Evolutionary conservation across 2,797 vertebrate genomes (phyloP), one percentile per base, ranked within the genome.

Genomic region (Hapalemur alaotrensis): DNA sequence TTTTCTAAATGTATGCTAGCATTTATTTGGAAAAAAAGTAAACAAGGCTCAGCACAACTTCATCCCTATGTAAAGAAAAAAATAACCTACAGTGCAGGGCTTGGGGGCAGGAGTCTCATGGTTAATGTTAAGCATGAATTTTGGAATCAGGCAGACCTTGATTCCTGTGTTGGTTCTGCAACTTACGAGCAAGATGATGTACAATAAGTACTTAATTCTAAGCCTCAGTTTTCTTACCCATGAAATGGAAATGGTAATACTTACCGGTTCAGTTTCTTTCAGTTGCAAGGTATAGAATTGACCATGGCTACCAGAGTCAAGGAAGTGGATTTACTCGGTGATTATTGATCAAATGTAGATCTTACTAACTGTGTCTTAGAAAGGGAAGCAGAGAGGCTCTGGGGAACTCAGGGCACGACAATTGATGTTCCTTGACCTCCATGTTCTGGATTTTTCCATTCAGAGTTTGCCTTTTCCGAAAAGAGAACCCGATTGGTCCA

Each of bases 21-120:
- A n/a, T 76, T 93, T 59, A 87, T 85, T 95, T 73, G 70, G 23
- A 54, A 84, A 61, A 76, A 87, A 92, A 65, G 52, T 35, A 81
- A 89, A 75, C 30, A 88, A 25, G n/a, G 30, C 14, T 89, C 30
- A 85, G 67, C 23, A 59, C 4, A 93, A 63, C 35, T 80, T 5
- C 28, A 95, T 84, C 43, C 12, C 30, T 67, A 23, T 43, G 54
- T 65, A 23, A 91, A 89, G 61, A 92, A 78, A 89, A 93, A 89
- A 93, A 63, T 78, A 70, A 63, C 14, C 32, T 50, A 59, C 0
- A 4, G 7, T 32, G 10, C 1, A 72, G 23, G 15, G 2, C 11
- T 41, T 61, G 11, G 28, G 91, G 18, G 30, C 41, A 79, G 35
- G 32, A 18, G 20, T 4, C 41, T 73, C 15, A 1, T 78, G 18